phyloP scores from a whole-genome alignment of 2,113 vertebrate genomes.

The Phalacrocorax carbo region DNA sequence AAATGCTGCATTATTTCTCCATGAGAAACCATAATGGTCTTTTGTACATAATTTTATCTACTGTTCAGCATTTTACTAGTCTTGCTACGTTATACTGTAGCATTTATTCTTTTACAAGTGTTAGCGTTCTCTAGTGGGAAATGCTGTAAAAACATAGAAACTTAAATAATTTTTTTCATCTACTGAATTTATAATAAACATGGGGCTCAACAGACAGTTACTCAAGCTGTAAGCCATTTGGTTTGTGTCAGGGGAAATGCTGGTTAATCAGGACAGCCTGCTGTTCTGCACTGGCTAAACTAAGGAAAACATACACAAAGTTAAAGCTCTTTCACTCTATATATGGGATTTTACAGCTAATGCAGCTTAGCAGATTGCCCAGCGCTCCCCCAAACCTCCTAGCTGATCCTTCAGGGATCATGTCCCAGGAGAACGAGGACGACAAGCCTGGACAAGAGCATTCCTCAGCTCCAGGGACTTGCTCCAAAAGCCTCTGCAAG shows the following conservation, averaged over 20 bases:
- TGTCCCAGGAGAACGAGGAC: background rate
- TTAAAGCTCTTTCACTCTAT: slow-evolving; percentile 28
- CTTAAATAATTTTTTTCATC: slow-evolving; percentile 55
- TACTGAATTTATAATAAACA: slow-evolving; percentile 41
- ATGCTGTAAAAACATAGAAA: slow-evolving; percentile 27
- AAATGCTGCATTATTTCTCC: slow-evolving; percentile 7
- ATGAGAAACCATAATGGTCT: slow-evolving; percentile 21
- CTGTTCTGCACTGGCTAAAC: slow-evolving; percentile 13
- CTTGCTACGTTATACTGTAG: background rate
- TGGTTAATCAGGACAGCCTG: slow-evolving; percentile 51
- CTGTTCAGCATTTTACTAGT: slow-evolving; percentile 41
- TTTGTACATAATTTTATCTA: slow-evolving; percentile 54
- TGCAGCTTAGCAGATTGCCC: background rate
- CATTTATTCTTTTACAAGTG: slow-evolving; percentile 51
- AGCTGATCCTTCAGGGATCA: background rate
- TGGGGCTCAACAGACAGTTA: slow-evolving; percentile 33
- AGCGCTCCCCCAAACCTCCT: background rate
- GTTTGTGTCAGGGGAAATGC: slow-evolving; percentile 10
- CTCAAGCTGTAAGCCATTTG: slow-evolving; percentile 48
- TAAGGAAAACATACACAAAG: background rate
- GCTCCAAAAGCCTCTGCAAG: background rate
- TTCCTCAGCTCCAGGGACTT: background rate
- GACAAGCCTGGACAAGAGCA: background rate
- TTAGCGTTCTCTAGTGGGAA: slow-evolving; percentile 34
- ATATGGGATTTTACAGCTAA: slow-evolving; percentile 32